phyloP scores from a whole-genome alignment of 2,888 invertebrate genomes.

The Chalcosyrphus nemorum region DNA sequence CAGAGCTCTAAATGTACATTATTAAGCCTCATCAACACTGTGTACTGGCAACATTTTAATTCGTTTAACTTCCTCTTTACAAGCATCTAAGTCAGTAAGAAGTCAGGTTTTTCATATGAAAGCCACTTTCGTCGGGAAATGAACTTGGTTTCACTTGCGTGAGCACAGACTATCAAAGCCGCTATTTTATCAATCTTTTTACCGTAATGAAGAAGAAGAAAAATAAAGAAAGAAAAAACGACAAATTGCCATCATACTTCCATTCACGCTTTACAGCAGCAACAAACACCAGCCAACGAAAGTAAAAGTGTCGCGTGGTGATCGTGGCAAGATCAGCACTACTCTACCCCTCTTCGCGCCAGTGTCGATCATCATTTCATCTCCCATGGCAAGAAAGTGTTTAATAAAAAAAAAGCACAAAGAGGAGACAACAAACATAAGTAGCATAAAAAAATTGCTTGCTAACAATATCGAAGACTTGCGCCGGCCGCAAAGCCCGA shows the following conservation, averaged over 20 bases:
- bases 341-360: neutral
- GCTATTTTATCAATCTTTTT: neutral
- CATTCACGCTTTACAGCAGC: slow-evolving; percentile 27
- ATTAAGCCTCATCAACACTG: too few relatives aligned
- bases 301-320: slow-evolving; percentile 66
- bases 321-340: slow-evolving; percentile 52
- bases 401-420: slow-evolving; percentile 38
- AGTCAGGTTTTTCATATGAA: neutral
- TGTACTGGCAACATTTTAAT: too few relatives aligned
- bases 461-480: neutral
- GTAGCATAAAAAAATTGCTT: neutral
- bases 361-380: slow-evolving; percentile 14
- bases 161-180: neutral
- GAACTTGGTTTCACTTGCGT: slow-evolving; percentile 25
- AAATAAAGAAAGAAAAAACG: slow-evolving; percentile 5
- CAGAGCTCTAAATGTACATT: too few relatives aligned
- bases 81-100: neutral
- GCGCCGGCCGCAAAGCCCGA: neutral
- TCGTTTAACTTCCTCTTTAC: neutral
- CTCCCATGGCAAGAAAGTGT: slow-evolving; percentile 38
- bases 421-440: slow-evolving; percentile 34
- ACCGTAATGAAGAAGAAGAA: neutral
- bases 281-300: slow-evolving; percentile 14
- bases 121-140: slow-evolving; percentile 25
- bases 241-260: slow-evolving; percentile 33